phyloP scores from a whole-genome alignment of 2,797 vertebrate species.

The Nothura maculosa region DNA sequence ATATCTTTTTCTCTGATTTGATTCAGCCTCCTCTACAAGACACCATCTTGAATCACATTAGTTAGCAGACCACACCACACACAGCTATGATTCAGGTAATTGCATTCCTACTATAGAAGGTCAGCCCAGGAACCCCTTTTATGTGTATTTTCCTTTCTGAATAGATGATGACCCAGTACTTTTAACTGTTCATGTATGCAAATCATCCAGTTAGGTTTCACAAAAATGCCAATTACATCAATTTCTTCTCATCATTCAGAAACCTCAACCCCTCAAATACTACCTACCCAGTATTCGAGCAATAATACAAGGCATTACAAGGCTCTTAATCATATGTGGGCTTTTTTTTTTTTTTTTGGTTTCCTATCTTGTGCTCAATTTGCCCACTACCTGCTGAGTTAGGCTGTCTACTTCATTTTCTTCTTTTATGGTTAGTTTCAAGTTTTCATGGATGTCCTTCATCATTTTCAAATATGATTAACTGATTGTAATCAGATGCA shows the following conservation, averaged over 20 bases:
- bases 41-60: fast-evolving
- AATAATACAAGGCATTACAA: not conserved
- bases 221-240: not conserved
- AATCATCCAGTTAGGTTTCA: not conserved
- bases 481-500: not conserved
- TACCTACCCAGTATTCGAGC: not conserved
- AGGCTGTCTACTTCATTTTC: not conserved
- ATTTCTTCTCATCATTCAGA: not conserved
- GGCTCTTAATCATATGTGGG: not conserved
- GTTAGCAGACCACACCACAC: not conserved
- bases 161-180: not conserved
- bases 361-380: not conserved
- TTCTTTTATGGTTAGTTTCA: not conserved
- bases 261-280: fast-evolving
- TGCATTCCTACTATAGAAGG: not conserved
- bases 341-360: not conserved
- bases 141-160: not conserved
- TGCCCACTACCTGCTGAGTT: not conserved
- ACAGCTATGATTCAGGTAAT: not conserved
- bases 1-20: not conserved
- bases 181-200: not conserved
- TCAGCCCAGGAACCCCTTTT: not conserved
- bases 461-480: not conserved
- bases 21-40: not conserved
- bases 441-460: not conserved